These are phyloP conservation scores for Hyles euphorbiae DNA, from an alignment of 1,140 invertebrate genomes.

Conservation along the genomic window DNA sequence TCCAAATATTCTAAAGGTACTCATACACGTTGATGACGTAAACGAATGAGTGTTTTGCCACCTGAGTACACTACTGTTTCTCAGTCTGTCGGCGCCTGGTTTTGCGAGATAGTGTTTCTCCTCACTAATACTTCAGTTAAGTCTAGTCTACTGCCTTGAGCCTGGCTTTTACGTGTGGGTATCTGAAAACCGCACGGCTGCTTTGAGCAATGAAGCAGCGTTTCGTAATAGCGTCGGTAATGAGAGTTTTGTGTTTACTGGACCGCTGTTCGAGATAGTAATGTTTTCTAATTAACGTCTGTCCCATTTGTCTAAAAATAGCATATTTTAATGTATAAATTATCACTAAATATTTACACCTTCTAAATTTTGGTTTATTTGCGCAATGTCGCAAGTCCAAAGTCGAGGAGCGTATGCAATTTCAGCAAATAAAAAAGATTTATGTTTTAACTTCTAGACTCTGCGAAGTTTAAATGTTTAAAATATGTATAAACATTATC, in stretches of 20 bases:
- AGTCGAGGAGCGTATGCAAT: no score
- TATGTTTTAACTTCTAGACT: no score
- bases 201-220: slow-evolving; percentile 14
- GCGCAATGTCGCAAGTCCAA: not conserved
- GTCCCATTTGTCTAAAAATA: not conserved
- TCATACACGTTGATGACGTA: no score
- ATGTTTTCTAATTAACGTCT: slow-evolving; percentile 10
- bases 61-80: not conserved
- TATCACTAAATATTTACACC: no score
- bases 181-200: slow-evolving; percentile 17
- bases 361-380: not conserved
- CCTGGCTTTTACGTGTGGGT: slow-evolving; percentile 20
- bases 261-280: slow-evolving; percentile 3
- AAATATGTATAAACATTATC: no score
- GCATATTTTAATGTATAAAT: no score
- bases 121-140: slow-evolving; percentile 33
- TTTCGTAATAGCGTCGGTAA: slow-evolving; percentile 7
- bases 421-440: no score
- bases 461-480: no score
- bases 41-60: no score
- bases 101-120: slow-evolving; percentile 20
- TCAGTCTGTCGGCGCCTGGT: slow-evolving; percentile 3
- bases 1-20: no score
- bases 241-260: slow-evolving; percentile 4
- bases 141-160: slow-evolving; percentile 23